Evolutionary conservation across 2,113 vertebrate species (phyloP).

Genomic region (Petroica traversi): DNA sequence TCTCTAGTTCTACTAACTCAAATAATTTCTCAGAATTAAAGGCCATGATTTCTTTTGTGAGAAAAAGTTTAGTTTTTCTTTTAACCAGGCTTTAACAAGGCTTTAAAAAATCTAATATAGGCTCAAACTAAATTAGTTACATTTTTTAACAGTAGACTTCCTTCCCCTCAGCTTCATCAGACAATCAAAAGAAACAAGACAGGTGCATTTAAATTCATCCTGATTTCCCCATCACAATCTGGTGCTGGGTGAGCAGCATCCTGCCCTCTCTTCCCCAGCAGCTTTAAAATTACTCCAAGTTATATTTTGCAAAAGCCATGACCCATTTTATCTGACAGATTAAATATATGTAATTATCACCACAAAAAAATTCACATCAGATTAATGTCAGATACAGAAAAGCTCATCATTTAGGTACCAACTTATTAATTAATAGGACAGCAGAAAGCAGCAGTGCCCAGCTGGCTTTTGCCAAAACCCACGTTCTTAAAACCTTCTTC

Average conservation of each 20-base stretch:
- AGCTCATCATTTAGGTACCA: neutral
- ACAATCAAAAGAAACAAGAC: neutral
- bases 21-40: neutral
- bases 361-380: neutral
- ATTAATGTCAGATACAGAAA: neutral
- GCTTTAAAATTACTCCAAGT: neutral
- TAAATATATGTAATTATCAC: neutral
- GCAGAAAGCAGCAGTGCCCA: neutral
- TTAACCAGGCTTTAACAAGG: accelerated
- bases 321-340: neutral
- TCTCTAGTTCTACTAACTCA: neutral
- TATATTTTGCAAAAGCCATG: neutral
- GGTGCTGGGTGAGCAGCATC: neutral
- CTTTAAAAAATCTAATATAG: neutral
- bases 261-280: neutral
- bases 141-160: neutral
- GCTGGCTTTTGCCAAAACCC: neutral
- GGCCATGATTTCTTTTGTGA: neutral
- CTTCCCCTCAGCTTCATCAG: neutral
- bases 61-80: neutral
- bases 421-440: neutral
- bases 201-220: neutral
- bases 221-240: neutral
- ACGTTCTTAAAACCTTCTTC: accelerated
- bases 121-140: neutral